phyloP scores from a whole-genome alignment of 1,140 invertebrate species.

The Ips nitidus region DNA sequence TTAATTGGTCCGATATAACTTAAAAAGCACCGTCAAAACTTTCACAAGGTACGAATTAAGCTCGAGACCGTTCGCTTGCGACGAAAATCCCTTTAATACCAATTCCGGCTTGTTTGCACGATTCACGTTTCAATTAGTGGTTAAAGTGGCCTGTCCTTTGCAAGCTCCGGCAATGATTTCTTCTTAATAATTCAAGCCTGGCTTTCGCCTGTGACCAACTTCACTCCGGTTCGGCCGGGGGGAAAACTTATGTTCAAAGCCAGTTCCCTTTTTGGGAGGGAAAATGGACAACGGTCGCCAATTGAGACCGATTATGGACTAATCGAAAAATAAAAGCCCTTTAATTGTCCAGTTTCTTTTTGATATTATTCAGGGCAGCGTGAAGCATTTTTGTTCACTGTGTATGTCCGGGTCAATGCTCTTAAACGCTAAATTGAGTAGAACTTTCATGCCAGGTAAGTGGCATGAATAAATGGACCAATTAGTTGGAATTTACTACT shows the following conservation, averaged over 20 bases:
- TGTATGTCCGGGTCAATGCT: slow-evolving; percentile 9
- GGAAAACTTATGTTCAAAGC: slow-evolving; percentile 40
- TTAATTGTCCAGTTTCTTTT: slow-evolving; percentile 20
- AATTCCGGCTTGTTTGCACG: slow-evolving; percentile 37
- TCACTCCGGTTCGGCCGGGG: slow-evolving; percentile 28
- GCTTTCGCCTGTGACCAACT: slow-evolving; percentile 38
- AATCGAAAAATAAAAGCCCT: slow-evolving; percentile 40
- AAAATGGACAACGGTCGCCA: slow-evolving; percentile 41
- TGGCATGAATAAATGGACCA: slow-evolving; percentile 10
- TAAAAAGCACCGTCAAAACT: background rate
- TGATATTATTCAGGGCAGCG: background rate
- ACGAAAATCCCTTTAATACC: slow-evolving; percentile 34
- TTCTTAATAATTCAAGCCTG: slow-evolving; percentile 42
- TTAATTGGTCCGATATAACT: too few relatives aligned
- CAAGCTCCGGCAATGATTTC: slow-evolving; percentile 40
- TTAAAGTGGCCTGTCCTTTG: slow-evolving; percentile 40
- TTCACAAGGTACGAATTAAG: slow-evolving; percentile 36
- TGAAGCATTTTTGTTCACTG: background rate
- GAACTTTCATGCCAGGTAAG: slow-evolving; percentile 9
- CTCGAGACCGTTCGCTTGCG: slow-evolving; percentile 28
- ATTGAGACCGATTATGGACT: slow-evolving; percentile 45
- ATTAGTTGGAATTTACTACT: slow-evolving; percentile 15
- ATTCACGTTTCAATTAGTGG: slow-evolving; percentile 41
- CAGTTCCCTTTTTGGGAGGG: slow-evolving; percentile 23
- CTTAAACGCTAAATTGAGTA: slow-evolving; percentile 2